These are phyloP conservation scores for Danio albolineatus DNA, from an alignment of 2,797 vertebrate genomes.

Conservation along the genomic window DNA sequence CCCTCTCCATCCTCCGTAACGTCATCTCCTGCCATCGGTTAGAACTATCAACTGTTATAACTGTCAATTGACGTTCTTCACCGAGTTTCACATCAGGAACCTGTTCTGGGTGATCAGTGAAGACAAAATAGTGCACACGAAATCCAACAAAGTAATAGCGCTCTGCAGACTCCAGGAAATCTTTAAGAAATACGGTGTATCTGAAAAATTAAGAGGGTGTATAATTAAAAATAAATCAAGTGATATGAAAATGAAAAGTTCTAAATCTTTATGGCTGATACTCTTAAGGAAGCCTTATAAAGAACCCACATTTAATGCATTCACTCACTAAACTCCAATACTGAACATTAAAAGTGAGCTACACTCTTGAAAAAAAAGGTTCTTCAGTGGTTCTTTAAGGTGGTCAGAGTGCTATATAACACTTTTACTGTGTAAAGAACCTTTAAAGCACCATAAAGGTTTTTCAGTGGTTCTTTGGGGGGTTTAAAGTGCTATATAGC, in stretches of 20 bases:
- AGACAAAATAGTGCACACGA: conserved; percentile 43
- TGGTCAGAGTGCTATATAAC: too few relatives aligned
- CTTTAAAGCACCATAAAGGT: too few relatives aligned
- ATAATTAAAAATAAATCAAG: neutral
- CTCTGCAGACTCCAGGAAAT: conserved; percentile 66
- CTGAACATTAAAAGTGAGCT: too few relatives aligned
- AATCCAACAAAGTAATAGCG: conserved; percentile 70
- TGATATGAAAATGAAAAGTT: neutral
- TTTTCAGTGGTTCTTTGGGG: too few relatives aligned
- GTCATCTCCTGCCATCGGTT: conserved; percentile 74
- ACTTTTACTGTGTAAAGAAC: too few relatives aligned
- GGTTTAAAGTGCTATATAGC: too few relatives aligned
- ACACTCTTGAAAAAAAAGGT: too few relatives aligned
- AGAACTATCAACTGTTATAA: conserved; percentile 31
- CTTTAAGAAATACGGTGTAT: conserved; percentile 55
- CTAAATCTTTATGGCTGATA: too few relatives aligned
- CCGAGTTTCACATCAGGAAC: conserved; percentile 42
- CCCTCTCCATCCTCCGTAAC: conserved; percentile 68
- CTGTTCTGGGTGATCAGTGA: too few relatives aligned
- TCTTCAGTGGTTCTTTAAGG: too few relatives aligned
- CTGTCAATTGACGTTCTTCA: neutral
- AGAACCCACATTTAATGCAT: too few relatives aligned
- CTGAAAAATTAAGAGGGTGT: conserved; percentile 53
- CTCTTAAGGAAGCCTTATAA: neutral
- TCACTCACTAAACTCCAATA: too few relatives aligned